Percentiles rank a stretch among this genome's conserved stretches.
Conservation (phyloP, 2,888 invertebrate genomes). For the Lucinisca nassula region DNA sequence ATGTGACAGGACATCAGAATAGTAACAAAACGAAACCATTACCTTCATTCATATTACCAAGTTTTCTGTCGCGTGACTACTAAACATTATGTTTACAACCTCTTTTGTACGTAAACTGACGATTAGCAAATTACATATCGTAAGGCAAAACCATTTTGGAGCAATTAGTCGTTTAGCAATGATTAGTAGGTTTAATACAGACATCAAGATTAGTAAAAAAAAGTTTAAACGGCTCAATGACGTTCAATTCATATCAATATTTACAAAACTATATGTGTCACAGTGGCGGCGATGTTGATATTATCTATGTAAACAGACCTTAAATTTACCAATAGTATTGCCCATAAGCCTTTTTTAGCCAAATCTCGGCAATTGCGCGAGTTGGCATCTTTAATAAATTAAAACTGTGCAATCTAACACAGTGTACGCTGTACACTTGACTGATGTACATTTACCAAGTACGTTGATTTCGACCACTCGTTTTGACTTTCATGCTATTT, state of each 20-base stretch:
- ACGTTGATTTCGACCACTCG: too few relatives aligned
- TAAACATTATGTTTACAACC: not conserved
- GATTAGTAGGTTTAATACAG: constrained; percentile 5
- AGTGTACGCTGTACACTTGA: too few relatives aligned
- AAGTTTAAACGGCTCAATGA: not conserved
- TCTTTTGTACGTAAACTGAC: not conserved
- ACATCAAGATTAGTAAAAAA: not conserved
- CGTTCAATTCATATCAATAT: not conserved
- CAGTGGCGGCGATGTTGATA: not conserved
- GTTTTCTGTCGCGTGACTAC: not conserved
- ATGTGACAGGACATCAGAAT: too few relatives aligned
- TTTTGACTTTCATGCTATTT: too few relatives aligned
- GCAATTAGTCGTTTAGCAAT: not conserved
- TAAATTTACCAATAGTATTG: not conserved
- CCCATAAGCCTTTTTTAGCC: too few relatives aligned
- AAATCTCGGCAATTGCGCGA: too few relatives aligned
- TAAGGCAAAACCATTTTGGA: not conserved
- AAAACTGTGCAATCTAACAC: too few relatives aligned
- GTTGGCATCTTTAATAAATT: too few relatives aligned
- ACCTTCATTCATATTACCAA: too few relatives aligned
- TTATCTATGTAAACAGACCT: not conserved
- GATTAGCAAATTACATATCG: not conserved
- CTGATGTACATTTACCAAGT: too few relatives aligned
- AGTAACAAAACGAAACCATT: too few relatives aligned
- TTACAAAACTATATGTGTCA: not conserved